phyloP scores from a whole-genome alignment of 1,140 invertebrate genomes.

The Macrosteles quadrilineatus region DNA sequence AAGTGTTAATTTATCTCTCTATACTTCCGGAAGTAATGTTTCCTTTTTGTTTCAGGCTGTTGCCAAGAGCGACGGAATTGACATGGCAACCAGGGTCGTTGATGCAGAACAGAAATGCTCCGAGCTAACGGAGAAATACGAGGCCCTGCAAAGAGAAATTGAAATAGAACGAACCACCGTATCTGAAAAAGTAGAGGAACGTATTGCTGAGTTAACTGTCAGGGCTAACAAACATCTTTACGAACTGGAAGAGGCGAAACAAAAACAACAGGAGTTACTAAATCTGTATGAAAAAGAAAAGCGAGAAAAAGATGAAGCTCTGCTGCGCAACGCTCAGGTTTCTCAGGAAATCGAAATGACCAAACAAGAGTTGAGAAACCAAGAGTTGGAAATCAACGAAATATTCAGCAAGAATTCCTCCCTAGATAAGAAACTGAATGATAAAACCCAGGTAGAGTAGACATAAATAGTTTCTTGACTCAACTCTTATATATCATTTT shows the following conservation, averaged over 20 bases:
- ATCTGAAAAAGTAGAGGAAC: not conserved
- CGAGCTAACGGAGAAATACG: conserved; percentile 16
- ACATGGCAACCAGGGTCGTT: conserved; percentile 11
- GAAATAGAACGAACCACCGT: not conserved
- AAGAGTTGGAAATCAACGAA: conserved; percentile 61
- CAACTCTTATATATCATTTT: too few relatives aligned
- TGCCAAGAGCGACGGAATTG: conserved; percentile 26
- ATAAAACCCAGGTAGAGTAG: conserved; percentile 38
- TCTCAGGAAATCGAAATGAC: conserved; percentile 78
- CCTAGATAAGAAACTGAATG: conserved; percentile 47
- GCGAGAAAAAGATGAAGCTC: conserved; percentile 72
- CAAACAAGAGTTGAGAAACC: conserved; percentile 65
- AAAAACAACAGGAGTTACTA: conserved; percentile 40
- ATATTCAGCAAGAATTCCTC: conserved; percentile 53
- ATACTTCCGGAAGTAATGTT: too few relatives aligned
- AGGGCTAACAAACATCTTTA: not conserved
- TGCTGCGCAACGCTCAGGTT: conserved; percentile 79
- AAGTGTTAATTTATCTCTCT: too few relatives aligned
- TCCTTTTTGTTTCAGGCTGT: conserved; percentile 23
- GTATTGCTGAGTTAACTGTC: not conserved
- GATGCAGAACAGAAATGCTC: conserved; percentile 21
- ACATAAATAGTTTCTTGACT: too few relatives aligned
- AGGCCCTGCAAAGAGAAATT: conserved; percentile 16
- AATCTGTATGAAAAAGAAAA: conserved; percentile 52
- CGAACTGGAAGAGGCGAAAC: conserved; percentile 6